Evolutionary conservation across 1,140 invertebrate species (phyloP).

Genomic region (Diabrotica virgifera): DNA sequence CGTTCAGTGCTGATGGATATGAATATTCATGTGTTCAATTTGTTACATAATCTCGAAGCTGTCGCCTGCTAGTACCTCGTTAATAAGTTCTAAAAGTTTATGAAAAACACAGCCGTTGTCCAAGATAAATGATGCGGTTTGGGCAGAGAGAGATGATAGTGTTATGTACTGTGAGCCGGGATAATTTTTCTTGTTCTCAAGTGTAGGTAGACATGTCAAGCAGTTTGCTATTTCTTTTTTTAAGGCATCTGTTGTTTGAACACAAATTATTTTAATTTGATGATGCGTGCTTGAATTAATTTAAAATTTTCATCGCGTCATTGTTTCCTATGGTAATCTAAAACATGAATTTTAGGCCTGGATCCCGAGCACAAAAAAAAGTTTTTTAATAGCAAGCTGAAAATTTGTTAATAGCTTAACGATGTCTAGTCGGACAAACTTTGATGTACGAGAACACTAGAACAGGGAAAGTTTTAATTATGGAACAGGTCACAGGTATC

Average conservation of each 20-base stretch:
- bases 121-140: slow-evolving; percentile 20
- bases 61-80: slow-evolving; percentile 13
- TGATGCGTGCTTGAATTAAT: background rate
- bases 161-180: background rate
- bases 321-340: background rate
- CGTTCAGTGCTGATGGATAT: slow-evolving; percentile 10
- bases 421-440: no score
- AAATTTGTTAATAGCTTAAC: no score
- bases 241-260: background rate
- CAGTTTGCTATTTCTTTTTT: no score
- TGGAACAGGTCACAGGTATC: no score
- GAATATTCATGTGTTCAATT: slow-evolving; percentile 19
- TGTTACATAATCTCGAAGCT: slow-evolving; percentile 16
- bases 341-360: no score
- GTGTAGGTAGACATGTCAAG: background rate
- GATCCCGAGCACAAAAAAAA: no score
- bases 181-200: background rate
- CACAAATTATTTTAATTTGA: background rate
- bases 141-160: slow-evolving; percentile 5
- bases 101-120: slow-evolving; percentile 11
- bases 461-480: no score
- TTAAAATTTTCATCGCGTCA: background rate
- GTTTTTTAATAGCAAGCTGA: no score
- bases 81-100: slow-evolving; percentile 19
- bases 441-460: no score